Base-by-base conservation (phyloP, 2,113 vertebrate species). In the Gambusia holbrooki region DNA sequence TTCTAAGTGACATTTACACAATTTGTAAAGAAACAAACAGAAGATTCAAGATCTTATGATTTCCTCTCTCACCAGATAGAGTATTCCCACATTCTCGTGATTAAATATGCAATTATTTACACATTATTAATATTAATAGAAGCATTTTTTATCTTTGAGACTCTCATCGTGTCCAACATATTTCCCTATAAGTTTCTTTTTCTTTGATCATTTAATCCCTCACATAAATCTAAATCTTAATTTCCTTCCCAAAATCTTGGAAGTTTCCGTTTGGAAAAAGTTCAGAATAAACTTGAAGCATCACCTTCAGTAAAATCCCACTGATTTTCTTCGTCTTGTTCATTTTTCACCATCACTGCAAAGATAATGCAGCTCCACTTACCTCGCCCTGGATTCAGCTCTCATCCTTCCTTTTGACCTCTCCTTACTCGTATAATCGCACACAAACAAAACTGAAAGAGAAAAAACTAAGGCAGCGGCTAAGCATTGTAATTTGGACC, bases 281-380 rank as follows among this genome's bases (percentile, higher is more conserved):
- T 66, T 74, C 14, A 14, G 10, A 33, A 70, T 78, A n/a, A 66
- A 42, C 62, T 61, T 75, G 69, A 85, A 60, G 60, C 76, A 58
- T 80, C 74, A 69, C 58, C n/a, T 37, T 70, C 45, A 60, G 62
- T 65, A 29, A 29, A 74, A 42, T 79, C 62, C 74, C 71, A 73
- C 76, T 63, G 27, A 27, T 27, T 71, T 77, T 51, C 29, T 70
- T 30, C 63, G 45, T 76, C 69, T 79, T 54, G 54, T 84, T 86
- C 35, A 88, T 71, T 89, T 62, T 74, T 69, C 74, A 2, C 80
- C 75, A 77, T 62, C 68, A 60, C 69, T 70, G 81, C 69, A 32
- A 82, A 87, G 81, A 89, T 89, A 79, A 85, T 81, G 79, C 67
- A 77, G 78, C 77, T 84, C 71, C 70, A 74, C 83, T 82, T 42